A percentile compares a stretch with the other conserved stretches of the same genome.
Conservation (phyloP, 2,113 vertebrate genomes). For the Megaceryle torquata region DNA sequence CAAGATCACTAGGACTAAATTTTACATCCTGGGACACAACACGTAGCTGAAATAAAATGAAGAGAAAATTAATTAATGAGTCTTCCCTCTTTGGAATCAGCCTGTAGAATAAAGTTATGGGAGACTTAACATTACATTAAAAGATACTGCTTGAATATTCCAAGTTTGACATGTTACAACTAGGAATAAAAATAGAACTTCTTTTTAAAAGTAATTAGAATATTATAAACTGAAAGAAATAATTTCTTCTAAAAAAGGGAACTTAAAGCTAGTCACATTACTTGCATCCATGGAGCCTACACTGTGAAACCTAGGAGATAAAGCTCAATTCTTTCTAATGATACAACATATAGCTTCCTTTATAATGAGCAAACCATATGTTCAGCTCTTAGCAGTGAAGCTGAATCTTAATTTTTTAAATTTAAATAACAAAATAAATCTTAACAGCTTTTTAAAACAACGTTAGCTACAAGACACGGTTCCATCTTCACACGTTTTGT, state of each 20-base stretch:
- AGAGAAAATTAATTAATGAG: background rate
- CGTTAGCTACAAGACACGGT: background rate
- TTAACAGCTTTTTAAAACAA: background rate
- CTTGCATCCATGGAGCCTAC: background rate
- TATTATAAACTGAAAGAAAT: background rate
- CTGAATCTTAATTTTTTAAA: background rate
- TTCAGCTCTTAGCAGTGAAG: background rate
- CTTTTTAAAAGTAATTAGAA: background rate
- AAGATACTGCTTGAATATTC: background rate
- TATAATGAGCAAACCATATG: background rate
- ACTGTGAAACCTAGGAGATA: background rate
- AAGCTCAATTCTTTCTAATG: background rate
- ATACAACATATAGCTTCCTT: background rate
- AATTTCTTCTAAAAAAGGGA: background rate
- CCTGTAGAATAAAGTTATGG: background rate
- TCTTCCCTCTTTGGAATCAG: background rate
- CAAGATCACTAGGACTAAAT: slow-evolving; percentile 83
- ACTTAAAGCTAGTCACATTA: background rate
- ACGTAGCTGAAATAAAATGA: slow-evolving; percentile 81
- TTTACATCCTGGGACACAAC: slow-evolving; percentile 92
- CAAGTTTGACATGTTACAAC: background rate
- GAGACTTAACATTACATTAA: background rate
- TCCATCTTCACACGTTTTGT: background rate
- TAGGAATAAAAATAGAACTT: background rate
- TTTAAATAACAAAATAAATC: background rate